phyloP scores from a whole-genome alignment of 1,140 invertebrate genomes.

The Macrostomum lignano region DNA sequence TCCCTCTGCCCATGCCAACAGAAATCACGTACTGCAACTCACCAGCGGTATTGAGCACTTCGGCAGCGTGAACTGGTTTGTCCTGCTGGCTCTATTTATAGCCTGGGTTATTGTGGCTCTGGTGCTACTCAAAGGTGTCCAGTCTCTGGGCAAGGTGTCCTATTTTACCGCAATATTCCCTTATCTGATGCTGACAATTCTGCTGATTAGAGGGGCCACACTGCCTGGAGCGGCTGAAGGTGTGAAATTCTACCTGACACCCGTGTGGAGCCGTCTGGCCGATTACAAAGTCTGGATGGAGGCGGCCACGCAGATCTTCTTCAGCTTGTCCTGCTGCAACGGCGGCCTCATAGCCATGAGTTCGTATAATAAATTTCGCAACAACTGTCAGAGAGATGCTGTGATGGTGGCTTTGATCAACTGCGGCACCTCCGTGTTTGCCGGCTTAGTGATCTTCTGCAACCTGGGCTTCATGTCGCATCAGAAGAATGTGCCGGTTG shows the following conservation, averaged over 20 bases:
- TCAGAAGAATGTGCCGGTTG: constrained; percentile 3
- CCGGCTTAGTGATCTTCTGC: constrained; percentile 83
- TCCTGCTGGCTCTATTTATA: constrained; percentile 54
- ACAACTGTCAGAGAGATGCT: constrained; percentile 38
- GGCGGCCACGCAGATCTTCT: constrained; percentile 88
- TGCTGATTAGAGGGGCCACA: constrained; percentile 45
- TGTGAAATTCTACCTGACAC: constrained; percentile 33
- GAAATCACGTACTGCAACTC: constrained; percentile 17
- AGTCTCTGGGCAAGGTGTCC: constrained; percentile 58
- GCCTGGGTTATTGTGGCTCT: constrained; percentile 75
- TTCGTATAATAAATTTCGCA: constrained; percentile 45
- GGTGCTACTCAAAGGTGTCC: constrained; percentile 74
- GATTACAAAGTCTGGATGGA: constrained; percentile 62
- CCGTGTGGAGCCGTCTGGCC: background rate
- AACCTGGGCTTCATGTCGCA: constrained; percentile 41
- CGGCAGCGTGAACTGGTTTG: constrained; percentile 53
- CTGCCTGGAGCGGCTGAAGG: constrained; percentile 44
- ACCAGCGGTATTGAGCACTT: constrained; percentile 46
- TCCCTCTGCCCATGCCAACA: constrained; percentile 45
- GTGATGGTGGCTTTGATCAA: constrained; percentile 73
- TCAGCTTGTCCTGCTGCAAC: constrained; percentile 79
- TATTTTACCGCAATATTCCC: constrained; percentile 55
- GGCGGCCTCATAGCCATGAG: constrained; percentile 77
- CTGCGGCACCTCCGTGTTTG: constrained; percentile 80
- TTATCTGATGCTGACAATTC: constrained; percentile 45